Evolutionary conservation across 64 coral and sea anemone genomes (phyloP).

Genomic region (Astreopora myriophthalma): DNA sequence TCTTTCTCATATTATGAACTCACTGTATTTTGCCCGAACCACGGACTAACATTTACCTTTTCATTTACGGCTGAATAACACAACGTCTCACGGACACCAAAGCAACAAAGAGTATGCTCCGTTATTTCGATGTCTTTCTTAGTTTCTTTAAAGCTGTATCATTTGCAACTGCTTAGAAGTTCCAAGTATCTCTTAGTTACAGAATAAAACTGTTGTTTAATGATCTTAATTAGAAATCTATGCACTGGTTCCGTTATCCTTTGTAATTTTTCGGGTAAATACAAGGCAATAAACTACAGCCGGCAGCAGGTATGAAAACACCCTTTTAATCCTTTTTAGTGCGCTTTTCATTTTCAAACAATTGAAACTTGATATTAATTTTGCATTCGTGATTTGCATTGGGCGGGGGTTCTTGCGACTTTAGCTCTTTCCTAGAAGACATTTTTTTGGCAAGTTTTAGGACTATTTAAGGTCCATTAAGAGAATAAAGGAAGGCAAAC

Average conservation of each 20-base stretch:
- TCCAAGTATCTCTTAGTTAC: constrained; percentile 26
- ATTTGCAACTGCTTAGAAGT: not conserved
- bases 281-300: not conserved
- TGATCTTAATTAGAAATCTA: constrained; percentile 36
- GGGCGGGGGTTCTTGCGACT: not conserved
- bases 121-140: not conserved
- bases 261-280: constrained; percentile 41
- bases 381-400: not conserved
- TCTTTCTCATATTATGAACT: no score
- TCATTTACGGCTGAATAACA: not conserved
- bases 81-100: not conserved
- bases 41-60: not conserved
- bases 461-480: not conserved
- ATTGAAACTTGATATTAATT: not conserved
- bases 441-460: not conserved
- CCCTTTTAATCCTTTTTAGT: constrained; percentile 7
- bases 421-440: not conserved
- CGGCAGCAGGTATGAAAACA: constrained; percentile 30
- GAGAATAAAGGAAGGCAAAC: not conserved
- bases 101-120: not conserved
- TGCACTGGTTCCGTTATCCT: constrained; percentile 3
- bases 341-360: not conserved
- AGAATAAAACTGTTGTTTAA: constrained; percentile 1
- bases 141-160: not conserved
- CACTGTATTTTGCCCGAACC: no score